Evolutionary conservation across 2,888 invertebrate genomes (phyloP).

Genomic region (Carpatolechia fugitivella): DNA sequence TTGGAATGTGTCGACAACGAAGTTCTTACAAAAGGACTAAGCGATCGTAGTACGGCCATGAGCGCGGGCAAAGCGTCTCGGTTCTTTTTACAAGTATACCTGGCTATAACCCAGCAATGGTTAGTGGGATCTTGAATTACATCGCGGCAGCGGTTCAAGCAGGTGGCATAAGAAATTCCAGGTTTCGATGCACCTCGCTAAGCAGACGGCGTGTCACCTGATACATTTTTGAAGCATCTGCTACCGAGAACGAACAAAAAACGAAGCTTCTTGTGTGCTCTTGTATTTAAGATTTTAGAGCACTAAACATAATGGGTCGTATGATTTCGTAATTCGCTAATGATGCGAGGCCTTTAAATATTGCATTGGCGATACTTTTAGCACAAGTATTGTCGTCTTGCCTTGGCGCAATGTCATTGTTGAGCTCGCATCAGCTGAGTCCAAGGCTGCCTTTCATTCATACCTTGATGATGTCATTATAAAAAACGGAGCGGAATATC

Average conservation of each 20-base stretch:
- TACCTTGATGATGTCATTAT: slow-evolving; percentile 20
- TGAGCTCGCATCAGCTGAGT: slow-evolving; percentile 36
- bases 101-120: slow-evolving; percentile 13
- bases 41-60: background rate
- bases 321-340: background rate
- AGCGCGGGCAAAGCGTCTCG: slow-evolving; percentile 8
- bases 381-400: slow-evolving; percentile 26
- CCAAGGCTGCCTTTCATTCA: slow-evolving; percentile 46
- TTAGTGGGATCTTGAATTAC: slow-evolving; percentile 2
- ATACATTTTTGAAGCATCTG: slow-evolving; percentile 21
- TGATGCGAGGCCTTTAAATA: slow-evolving; percentile 14
- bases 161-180: slow-evolving; percentile 16
- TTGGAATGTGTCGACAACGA: background rate
- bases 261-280: background rate
- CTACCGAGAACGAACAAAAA: slow-evolving; percentile 11
- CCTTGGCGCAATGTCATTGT: slow-evolving; percentile 44
- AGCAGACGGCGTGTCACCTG: slow-evolving; percentile 27
- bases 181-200: slow-evolving; percentile 12
- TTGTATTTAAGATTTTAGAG: background rate
- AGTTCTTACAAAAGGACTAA: background rate
- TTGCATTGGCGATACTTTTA: slow-evolving; percentile 19
- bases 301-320: background rate
- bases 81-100: slow-evolving; percentile 4
- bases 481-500: background rate
- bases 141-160: slow-evolving; percentile 3